Evolutionary conservation across 2,888 invertebrate genomes (phyloP).

Genomic region (Busseola fusca): DNA sequence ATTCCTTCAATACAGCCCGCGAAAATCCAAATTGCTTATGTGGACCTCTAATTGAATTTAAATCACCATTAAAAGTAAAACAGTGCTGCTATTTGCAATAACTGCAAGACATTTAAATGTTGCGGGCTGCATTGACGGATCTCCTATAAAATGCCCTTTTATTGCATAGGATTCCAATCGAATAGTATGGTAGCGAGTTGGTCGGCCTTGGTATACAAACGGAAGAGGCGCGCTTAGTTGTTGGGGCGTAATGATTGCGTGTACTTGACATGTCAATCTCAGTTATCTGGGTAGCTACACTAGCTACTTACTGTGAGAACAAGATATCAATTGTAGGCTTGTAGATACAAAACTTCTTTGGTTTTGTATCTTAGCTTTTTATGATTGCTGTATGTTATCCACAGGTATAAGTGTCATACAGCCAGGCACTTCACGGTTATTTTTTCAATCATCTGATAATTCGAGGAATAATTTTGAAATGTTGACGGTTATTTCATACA

Average conservation of each 20-base stretch:
- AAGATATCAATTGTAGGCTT: neutral
- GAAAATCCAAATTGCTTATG: neutral
- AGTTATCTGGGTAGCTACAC: neutral
- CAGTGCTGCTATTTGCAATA: neutral
- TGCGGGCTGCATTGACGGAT: neutral
- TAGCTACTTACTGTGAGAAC: constrained; percentile 8
- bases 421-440: no score
- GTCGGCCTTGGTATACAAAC: constrained; percentile 11
- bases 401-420: neutral
- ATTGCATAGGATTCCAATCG: neutral
- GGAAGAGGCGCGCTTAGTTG: neutral
- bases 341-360: neutral
- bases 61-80: neutral
- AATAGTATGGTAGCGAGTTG: neutral
- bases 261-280: constrained; percentile 1
- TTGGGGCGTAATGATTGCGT: constrained; percentile 6
- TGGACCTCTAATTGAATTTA: neutral
- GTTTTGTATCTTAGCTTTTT: neutral
- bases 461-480: no score
- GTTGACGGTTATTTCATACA: no score
- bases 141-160: neutral
- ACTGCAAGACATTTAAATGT: neutral
- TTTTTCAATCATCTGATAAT: no score
- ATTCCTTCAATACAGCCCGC: neutral
- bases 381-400: neutral